phyloP scores from a whole-genome alignment of 2,113 vertebrate species.

The Aptenodytes patagonicus region DNA sequence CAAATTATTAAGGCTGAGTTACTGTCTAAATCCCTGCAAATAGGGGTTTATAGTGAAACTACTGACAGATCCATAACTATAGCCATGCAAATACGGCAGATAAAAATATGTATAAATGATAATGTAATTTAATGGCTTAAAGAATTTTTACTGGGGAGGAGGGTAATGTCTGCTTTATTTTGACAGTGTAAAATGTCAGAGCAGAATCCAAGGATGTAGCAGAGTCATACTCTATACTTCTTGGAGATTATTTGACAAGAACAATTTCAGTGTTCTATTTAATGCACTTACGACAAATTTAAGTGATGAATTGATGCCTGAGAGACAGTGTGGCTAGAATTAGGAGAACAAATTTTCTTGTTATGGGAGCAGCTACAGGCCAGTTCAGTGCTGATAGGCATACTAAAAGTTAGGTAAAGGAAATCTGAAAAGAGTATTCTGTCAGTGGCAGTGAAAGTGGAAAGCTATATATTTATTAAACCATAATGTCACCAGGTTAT shows the following conservation, averaged over 20 bases:
- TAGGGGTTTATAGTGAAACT: conserved; percentile 53
- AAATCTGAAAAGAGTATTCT: conserved; percentile 59
- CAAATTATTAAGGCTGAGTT: conserved; percentile 68
- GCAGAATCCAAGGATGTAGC: conserved; percentile 43
- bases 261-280: conserved; percentile 71
- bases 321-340: conserved; percentile 65
- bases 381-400: conserved; percentile 63
- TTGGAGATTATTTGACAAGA: conserved; percentile 70
- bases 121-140: conserved; percentile 69
- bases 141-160: conserved; percentile 60
- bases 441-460: conserved; percentile 37
- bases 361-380: conserved; percentile 61
- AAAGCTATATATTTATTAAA: conserved; percentile 69
- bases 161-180: conserved; percentile 59
- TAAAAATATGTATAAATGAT: conserved; percentile 66
- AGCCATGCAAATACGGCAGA: conserved; percentile 66
- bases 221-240: conserved; percentile 54
- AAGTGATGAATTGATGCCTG: conserved; percentile 70
- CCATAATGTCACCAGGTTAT: conserved; percentile 48
- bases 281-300: conserved; percentile 69
- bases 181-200: conserved; percentile 62
- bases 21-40: conserved; percentile 59
- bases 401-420: conserved; percentile 43
- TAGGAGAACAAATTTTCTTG: conserved; percentile 59
- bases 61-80: conserved; percentile 63